These are phyloP conservation scores for Butorides virescens DNA, from an alignment of 2,113 vertebrate species.

Conservation along the genomic window DNA sequence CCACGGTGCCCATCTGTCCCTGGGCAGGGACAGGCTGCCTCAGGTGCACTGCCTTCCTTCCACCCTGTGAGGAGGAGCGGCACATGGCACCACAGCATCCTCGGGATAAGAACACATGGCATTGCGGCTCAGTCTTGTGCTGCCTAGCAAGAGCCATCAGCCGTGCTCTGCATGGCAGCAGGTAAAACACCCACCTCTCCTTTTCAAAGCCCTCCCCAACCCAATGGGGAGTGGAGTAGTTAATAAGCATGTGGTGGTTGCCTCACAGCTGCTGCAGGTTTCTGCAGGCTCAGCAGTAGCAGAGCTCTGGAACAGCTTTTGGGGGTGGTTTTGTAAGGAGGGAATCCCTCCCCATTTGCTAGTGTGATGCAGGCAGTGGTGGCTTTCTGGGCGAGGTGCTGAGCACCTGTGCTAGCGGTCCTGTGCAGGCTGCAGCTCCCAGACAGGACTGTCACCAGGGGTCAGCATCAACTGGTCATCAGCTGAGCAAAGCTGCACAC, in stretches of 20 bases:
- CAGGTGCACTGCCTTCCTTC: not conserved
- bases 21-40: not conserved
- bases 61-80: not conserved
- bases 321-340: not conserved
- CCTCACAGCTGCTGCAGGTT: not conserved
- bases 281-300: not conserved
- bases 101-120: not conserved
- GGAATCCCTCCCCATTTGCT: not conserved
- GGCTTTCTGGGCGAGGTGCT: not conserved
- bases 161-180: not conserved
- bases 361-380: not conserved
- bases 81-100: not conserved
- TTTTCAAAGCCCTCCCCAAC: not conserved
- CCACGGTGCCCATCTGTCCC: accelerated
- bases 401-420: not conserved
- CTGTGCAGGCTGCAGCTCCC: not conserved
- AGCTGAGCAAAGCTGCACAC: not conserved
- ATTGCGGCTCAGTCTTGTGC: not conserved
- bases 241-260: accelerated
- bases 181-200: not conserved
- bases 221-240: not conserved
- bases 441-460: not conserved
- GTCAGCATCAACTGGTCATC: not conserved
- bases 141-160: not conserved
- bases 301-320: not conserved